Conservation (phyloP, 2,888 invertebrate species). For the Dilophus febrilis region DNA sequence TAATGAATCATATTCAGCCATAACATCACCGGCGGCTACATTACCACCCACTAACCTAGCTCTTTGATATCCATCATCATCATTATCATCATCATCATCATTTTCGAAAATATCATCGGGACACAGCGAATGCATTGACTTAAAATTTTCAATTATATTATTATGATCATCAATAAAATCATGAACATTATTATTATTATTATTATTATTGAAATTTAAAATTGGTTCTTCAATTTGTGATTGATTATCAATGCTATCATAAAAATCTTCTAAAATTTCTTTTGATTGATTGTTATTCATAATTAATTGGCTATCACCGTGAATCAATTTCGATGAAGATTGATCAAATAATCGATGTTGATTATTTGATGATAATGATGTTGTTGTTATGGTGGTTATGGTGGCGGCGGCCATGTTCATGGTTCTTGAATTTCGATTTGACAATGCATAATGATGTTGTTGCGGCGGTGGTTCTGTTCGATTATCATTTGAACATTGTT, state of each 20-base stretch:
- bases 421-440: neutral
- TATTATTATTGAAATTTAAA: neutral
- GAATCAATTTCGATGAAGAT: no score
- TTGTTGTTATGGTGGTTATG: neutral
- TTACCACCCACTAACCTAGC: no score
- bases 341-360: no score
- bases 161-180: conserved; percentile 3
- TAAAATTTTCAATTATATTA: no score
- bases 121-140: neutral
- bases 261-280: conserved; percentile 9
- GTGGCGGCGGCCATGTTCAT: neutral
- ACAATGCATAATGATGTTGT: no score
- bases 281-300: neutral
- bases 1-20: conserved; percentile 11
- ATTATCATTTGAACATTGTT: conserved; percentile 6
- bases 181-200: neutral
- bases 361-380: neutral
- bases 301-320: no score
- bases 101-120: neutral
- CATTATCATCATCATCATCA: conserved; percentile 6
- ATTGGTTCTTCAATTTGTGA: conserved; percentile 2
- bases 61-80: neutral
- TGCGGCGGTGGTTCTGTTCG: neutral
- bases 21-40: conserved; percentile 11
- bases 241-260: conserved; percentile 13